Evolutionary conservation across 2,888 invertebrate genomes (phyloP), one percentile per base, ranked within the genome.

Genomic region (Scaptomyza caliginosa): DNA sequence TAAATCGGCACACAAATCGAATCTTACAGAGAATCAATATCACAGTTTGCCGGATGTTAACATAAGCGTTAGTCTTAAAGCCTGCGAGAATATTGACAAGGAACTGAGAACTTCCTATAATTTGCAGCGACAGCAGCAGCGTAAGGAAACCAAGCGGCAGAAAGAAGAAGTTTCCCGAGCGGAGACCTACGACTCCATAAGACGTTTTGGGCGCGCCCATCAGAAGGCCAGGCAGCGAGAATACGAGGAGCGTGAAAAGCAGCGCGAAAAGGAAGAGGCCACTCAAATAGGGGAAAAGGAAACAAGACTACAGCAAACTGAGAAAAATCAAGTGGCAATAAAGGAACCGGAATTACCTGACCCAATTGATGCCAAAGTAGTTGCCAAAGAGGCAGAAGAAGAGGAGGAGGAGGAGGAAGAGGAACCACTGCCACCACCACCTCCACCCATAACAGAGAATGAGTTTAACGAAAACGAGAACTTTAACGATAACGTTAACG

Each of bases 31-130:
- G 89, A 95, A 95, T 89, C 94, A 95, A 88, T 95, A 94, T 84
- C 93, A 94, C 90, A 95, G 95, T 19, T 91, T 95, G 67, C 95
- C 95, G 7, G 95, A 95, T 89, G 94, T 95, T 43, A 94, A 94
- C 57, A 94, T 94, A 21, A 93, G 94, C 63, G 94, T 94, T 88
- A 94, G 94, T 86, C 92, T 95, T 65, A 93, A 94, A 79, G 94
- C 94, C 86, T 95, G 94, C 59, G 95, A 95, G 88, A 93, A 93
- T 74, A 95, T 95, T 79, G 95, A 95, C 89, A 93, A 94, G 57
- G 95, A 95, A 88, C 90, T 95, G 55, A 92, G 95, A 32, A 92
- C 89, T 17, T 91, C 90, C 10, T 91, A 91, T 68, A 89, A 91
- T 46, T 62, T 87, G 34, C 86, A 89, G 46, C 74, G 87, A 39